These are phyloP conservation scores for Galaxea fascicularis DNA, from an alignment of 92 coral and sea anemone species.

Conservation along the genomic window DNA sequence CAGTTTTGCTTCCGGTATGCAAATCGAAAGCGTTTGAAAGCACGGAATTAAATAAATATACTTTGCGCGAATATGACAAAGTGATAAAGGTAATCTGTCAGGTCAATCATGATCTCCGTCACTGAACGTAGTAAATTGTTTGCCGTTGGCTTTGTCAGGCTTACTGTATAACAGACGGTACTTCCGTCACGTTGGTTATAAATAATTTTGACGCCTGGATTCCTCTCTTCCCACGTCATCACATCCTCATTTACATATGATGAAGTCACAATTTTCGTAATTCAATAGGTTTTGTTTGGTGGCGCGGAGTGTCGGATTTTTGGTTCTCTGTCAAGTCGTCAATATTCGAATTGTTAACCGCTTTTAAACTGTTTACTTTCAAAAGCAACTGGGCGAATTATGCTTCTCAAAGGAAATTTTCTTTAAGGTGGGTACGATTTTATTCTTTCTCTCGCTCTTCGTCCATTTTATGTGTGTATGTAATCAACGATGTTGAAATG, in stretches of 20 bases:
- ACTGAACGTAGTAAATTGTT: background rate
- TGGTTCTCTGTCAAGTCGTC: slow-evolving; percentile 11
- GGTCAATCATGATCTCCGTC: background rate
- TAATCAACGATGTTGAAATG: slow-evolving; percentile 27
- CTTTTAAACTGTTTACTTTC: slow-evolving; percentile 26
- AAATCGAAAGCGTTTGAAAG: background rate
- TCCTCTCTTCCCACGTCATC: slow-evolving; percentile 91
- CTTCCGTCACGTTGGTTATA: slow-evolving; percentile 44
- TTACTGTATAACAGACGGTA: slow-evolving; percentile 20
- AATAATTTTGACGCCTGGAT: slow-evolving; percentile 90
- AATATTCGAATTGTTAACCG: slow-evolving; percentile 24
- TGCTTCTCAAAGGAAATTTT: background rate
- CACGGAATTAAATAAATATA: background rate
- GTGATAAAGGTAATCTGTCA: background rate
- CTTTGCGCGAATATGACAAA: background rate
- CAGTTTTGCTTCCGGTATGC: slow-evolving; percentile 24
- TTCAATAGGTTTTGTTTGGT: slow-evolving; percentile 75
- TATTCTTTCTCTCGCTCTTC: background rate
- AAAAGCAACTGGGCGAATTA: background rate
- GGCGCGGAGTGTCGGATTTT: background rate
- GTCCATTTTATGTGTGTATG: slow-evolving; percentile 38
- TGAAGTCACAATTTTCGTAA: slow-evolving; percentile 97
- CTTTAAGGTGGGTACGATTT: slow-evolving; percentile 15
- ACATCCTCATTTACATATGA: slow-evolving; percentile 84
- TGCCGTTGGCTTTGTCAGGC: slow-evolving; percentile 27